Evolutionary conservation across 2,113 vertebrate genomes (phyloP), one percentile per base, ranked within the genome.

Genomic region (Campylorhamphus procurvoides): DNA sequence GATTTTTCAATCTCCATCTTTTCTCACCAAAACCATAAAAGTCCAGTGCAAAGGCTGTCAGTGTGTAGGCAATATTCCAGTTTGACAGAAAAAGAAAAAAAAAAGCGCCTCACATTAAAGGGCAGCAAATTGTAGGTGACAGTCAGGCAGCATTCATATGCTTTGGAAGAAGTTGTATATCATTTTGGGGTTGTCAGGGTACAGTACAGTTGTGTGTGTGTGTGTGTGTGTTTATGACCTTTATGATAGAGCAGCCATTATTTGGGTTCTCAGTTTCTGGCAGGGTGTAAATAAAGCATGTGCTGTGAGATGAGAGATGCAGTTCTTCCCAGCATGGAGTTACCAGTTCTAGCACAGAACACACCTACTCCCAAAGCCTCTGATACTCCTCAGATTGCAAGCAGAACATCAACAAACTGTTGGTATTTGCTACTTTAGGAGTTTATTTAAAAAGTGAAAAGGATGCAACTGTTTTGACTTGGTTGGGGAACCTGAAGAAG

Each of bases 401-500:
- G 50, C 58, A 59, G 76, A 73, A 3, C 27, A 24, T 58, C 35
- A 55, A 14, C 35, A 33, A 42, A 40, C 64, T 9, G 19, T 52
- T 78, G 62, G 18, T 35, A n/a, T 42, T 52, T 49, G 28, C 44
- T 50, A 3, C 19, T 24, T 25, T 18, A 49, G 37, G 18, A 33
- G 24, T 72, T 66, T 66, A 23, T 64, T 68, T 58, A 13, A 47
- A 44, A 66, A 69, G 19, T 7, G 29, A 58, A 72, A 86, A 49
- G n/a, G 40, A 10, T 2, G 23, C 16, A 17, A 52, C 37, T 0
- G 1, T 66, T 40, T 49, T 35, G 50, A 18, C 13, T 2, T 24
- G 31, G 12, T 1, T 66, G 63, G 31, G 33, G 25, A 67, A 12
- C 6, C 18, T 39, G 64, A 53, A 66, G 46, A 64, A 74, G 42